Evolutionary conservation across 2,888 invertebrate genomes (phyloP), one percentile per base, ranked within the genome.

Genomic region (Pyrrhosoma nymphula): DNA sequence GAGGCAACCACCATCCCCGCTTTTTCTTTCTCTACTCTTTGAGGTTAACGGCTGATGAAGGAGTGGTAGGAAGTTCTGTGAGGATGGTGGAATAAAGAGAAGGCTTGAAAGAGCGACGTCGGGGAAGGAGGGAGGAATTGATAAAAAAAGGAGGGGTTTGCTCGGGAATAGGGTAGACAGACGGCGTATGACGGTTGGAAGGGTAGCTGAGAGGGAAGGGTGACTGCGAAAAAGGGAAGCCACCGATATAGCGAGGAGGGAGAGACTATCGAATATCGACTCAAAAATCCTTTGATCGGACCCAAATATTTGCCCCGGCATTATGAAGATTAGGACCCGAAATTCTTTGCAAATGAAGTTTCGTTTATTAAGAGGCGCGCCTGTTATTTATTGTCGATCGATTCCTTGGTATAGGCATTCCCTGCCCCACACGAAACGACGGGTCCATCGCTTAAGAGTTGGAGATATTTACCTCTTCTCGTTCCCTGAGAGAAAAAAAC

Each of bases 231-330:
- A 35, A 82, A 89, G 47, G 89, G 56, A 89, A 89, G 47, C 39
- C 88, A 88, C 88, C 39, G 88, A 88, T 88, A 88, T n/a, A 0
- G 69, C n/a, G 69, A 26, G 23, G 69, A 26, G 23, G 69, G 18
- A 39, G 18, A 39, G 88, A 20, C 55, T 89, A 89, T 89, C 89
- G 89, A 89, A 35, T 82, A 82, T 30, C 35, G 16, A 16, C 82
- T 69, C 16, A 18, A 89, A 89, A 89, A 89, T 89, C 89, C 8
- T 89, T 56, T 89, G 89, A 89, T 55, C 89, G 89, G 89, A n/a
- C 56, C 55, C 89, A 89, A 89, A 89, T 89, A 89, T 89, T 89
- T 89, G 56, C 55, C 56, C 89, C 89, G 14, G 55, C n/a, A 56
- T 89, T 89, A 89, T 55, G 89, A 89, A 89, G 89, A 89, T 89